phyloP scores from a whole-genome alignment of 2,113 vertebrate genomes.

The Pterocles burchelli region DNA sequence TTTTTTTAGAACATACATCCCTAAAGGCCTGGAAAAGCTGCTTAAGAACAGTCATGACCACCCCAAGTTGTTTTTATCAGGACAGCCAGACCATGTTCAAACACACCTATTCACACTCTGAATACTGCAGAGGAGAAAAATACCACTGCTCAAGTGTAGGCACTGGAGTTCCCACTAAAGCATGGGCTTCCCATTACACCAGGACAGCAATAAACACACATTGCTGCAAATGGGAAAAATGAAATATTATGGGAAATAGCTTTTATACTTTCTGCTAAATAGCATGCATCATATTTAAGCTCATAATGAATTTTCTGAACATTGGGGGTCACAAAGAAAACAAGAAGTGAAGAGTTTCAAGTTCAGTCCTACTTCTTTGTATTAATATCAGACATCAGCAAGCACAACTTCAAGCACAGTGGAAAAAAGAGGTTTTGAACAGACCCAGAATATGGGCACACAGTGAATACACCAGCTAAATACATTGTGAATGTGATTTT shows the following conservation, averaged over 20 bases:
- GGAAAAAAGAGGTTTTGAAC: background rate
- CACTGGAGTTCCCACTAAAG: background rate
- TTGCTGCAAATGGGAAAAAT: background rate
- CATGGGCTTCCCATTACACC: background rate
- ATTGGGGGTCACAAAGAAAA: background rate
- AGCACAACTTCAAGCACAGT: background rate
- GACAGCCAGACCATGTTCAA: background rate
- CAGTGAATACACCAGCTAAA: background rate
- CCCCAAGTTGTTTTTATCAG: background rate
- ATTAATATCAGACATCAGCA: background rate
- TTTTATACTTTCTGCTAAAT: background rate
- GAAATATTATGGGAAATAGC: background rate
- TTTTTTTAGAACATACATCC: background rate
- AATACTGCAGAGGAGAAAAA: background rate
- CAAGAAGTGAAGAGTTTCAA: background rate
- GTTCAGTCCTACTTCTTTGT: background rate
- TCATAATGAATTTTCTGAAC: background rate
- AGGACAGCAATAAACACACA: background rate
- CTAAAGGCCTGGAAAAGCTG: background rate
- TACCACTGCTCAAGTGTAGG: fast-evolving
- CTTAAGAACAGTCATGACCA: background rate
- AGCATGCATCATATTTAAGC: background rate
- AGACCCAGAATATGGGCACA: background rate
- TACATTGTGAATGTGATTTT: background rate
- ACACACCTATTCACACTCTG: background rate